Conservation (phyloP, 1,140 invertebrate genomes). For the Drosophila navojoa region DNA sequence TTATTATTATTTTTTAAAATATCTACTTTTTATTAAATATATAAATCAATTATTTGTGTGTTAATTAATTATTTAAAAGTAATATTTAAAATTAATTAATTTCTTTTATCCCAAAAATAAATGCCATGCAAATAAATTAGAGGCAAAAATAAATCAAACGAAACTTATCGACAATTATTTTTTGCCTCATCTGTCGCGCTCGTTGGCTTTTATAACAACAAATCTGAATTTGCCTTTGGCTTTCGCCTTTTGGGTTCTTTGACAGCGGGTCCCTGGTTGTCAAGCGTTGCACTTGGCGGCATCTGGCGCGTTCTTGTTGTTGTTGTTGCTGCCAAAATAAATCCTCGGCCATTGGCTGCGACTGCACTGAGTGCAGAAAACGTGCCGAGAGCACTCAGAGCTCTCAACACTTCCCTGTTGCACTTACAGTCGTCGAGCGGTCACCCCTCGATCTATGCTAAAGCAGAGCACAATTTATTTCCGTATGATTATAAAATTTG, state of each 20-base stretch:
- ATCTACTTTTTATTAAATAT: no score
- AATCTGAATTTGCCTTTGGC: conserved; percentile 30
- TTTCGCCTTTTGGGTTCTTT: conserved; percentile 1
- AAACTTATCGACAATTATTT: conserved; percentile 8
- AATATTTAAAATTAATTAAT: no score
- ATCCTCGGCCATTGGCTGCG: conserved; percentile 38
- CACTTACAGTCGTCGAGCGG: neutral
- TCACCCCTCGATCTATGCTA: neutral
- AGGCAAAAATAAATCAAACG: conserved; percentile 6
- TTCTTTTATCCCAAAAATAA: neutral
- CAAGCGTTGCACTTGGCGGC: conserved; percentile 29
- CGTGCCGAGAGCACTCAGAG: conserved; percentile 20
- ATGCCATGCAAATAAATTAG: neutral
- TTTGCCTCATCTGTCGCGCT: conserved; percentile 1
- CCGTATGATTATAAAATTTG: conserved; percentile 64
- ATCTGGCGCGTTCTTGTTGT: conserved; percentile 56
- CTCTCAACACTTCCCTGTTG: conserved; percentile 36
- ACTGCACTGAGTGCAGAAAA: conserved; percentile 49
- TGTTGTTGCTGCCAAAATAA: conserved; percentile 57
- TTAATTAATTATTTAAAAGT: no score
- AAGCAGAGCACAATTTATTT: conserved; percentile 58
- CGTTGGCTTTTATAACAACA: conserved; percentile 1
- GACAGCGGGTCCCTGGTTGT: conserved; percentile 20
- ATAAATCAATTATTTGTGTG: no score
- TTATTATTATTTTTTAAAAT: no score